These are phyloP conservation scores for Lineus longissimus DNA, from an alignment of 1,140 invertebrate species.

Conservation along the genomic window DNA sequence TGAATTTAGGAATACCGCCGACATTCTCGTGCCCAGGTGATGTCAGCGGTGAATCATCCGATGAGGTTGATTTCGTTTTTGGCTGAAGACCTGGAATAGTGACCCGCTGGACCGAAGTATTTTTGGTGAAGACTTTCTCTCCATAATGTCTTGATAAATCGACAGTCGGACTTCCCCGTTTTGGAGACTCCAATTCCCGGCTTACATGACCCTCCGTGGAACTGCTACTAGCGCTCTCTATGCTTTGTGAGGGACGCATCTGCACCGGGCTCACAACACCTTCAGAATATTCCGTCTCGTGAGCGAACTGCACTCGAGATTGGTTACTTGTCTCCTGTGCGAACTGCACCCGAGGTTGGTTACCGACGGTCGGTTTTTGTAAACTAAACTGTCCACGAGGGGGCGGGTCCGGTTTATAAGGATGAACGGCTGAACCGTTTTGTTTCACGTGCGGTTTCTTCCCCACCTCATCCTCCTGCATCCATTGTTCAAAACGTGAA, in stretches of 20 bases:
- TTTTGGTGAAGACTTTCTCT: slow-evolving; percentile 50
- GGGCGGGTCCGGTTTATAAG: too few species aligned
- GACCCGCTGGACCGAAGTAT: slow-evolving; percentile 45
- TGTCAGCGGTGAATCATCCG: too few species aligned
- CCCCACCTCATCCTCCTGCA: neutral
- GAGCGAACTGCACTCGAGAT: neutral
- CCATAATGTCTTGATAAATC: slow-evolving; percentile 30
- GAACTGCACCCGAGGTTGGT: neutral
- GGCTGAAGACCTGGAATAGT: slow-evolving; percentile 27
- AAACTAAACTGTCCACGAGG: too few species aligned
- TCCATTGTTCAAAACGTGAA: slow-evolving; percentile 42
- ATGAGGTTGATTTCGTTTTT: too few species aligned
- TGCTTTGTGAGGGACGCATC: too few species aligned
- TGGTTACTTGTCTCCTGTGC: neutral
- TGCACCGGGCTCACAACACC: neutral
- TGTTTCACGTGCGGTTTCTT: neutral
- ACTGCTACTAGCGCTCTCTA: neutral
- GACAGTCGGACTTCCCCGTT: neutral
- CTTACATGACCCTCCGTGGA: too few species aligned
- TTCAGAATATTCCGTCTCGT: neutral
- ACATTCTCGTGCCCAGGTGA: too few species aligned
- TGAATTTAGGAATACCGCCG: too few species aligned
- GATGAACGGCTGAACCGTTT: too few species aligned
- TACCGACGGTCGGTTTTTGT: neutral
- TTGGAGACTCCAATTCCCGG: too few species aligned